Evolutionary conservation across 2,888 invertebrate genomes (phyloP).

Genomic region (Ganaspis brasiliensis): DNA sequence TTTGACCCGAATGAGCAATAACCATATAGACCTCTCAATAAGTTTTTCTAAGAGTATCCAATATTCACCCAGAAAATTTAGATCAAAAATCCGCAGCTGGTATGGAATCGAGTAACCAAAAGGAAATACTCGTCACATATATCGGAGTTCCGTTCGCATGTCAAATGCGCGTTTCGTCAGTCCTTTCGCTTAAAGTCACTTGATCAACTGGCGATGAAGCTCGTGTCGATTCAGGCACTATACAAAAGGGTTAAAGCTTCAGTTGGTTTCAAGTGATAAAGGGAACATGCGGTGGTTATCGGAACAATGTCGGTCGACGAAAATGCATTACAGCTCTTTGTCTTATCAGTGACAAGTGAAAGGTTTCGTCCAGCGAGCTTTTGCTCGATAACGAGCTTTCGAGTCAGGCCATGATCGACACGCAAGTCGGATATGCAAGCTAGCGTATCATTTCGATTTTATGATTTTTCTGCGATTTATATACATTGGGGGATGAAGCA

Average conservation of each 20-base stretch:
- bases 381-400: constrained; percentile 63
- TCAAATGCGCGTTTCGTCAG: constrained; percentile 29
- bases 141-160: constrained; percentile 18
- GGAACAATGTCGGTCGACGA: constrained; percentile 27
- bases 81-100: too few relatives aligned
- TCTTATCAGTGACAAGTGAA: constrained; percentile 40
- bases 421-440: constrained; percentile 61
- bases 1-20: too few relatives aligned
- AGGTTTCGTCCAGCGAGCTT: constrained; percentile 30
- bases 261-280: constrained; percentile 26
- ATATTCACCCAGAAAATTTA: too few relatives aligned
- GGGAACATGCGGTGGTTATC: constrained; percentile 41
- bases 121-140: constrained; percentile 6
- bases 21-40: too few relatives aligned
- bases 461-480: constrained; percentile 42
- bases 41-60: too few relatives aligned
- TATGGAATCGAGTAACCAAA: not conserved
- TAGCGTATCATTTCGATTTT: constrained; percentile 65
- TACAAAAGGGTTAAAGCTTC: constrained; percentile 37
- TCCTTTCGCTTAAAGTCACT: constrained; percentile 34
- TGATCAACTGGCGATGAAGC: constrained; percentile 25
- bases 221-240: constrained; percentile 32
- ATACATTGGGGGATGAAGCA: constrained; percentile 44
- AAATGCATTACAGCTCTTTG: constrained; percentile 32
- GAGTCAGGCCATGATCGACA: constrained; percentile 64